A percentile compares a stretch with the other conserved stretches of the same genome.
Evolutionary conservation across 2,797 vertebrate genomes (phyloP).

Genomic region (Peromyscus attwateri): DNA sequence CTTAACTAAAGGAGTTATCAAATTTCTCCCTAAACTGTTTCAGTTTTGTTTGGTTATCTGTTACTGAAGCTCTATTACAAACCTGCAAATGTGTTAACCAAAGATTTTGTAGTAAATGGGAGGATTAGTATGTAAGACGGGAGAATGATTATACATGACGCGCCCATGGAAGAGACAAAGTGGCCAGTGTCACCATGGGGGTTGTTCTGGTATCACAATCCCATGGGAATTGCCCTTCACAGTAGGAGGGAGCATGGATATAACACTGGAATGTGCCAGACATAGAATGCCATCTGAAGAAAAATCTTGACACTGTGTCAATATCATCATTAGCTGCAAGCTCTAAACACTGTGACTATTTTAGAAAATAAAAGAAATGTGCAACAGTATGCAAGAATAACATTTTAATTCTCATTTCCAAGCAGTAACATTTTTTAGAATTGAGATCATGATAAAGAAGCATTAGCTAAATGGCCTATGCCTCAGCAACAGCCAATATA

Average conservation of each 20-base stretch:
- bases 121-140: background rate
- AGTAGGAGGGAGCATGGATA: rapidly evolving
- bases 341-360: background rate
- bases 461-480: background rate
- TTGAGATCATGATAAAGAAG: constrained; percentile 7
- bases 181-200: background rate
- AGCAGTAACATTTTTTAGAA: background rate
- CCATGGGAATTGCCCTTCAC: too few relatives aligned
- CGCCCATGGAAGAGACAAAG: background rate
- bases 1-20: background rate
- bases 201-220: background rate
- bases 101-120: background rate
- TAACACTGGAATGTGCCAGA: background rate
- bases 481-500: background rate
- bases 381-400: background rate
- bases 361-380: background rate
- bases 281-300: background rate
- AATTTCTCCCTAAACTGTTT: background rate
- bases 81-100: background rate
- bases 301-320: background rate
- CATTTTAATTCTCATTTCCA: background rate
- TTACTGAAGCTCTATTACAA: background rate
- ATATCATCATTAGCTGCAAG: background rate
- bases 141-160: background rate
- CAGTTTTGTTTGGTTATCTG: background rate